phyloP scores from a whole-genome alignment of 1,140 invertebrate species.

The Drosophila bifasciata region DNA sequence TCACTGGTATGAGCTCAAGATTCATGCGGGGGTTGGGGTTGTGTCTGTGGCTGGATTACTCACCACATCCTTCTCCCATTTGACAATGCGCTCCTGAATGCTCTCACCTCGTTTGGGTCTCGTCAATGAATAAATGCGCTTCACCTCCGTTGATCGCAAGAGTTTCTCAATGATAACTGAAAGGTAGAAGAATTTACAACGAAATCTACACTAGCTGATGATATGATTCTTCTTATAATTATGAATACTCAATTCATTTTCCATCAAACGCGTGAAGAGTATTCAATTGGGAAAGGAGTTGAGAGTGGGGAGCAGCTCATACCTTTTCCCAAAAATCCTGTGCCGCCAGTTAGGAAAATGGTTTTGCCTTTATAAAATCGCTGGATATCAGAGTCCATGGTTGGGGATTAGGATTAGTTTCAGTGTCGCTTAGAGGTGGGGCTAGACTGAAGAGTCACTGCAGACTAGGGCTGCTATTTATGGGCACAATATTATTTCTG shows the following conservation, averaged over 20 bases:
- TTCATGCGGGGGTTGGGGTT: neutral
- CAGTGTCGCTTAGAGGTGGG: no score
- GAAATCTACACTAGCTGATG: no score
- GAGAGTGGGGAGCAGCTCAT: no score
- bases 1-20: no score
- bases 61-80: constrained; percentile 84
- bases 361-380: constrained; percentile 86
- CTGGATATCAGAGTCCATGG: constrained; percentile 81
- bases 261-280: no score
- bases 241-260: no score
- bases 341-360: constrained; percentile 88
- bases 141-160: constrained; percentile 89
- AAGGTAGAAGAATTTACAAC: constrained; percentile 3
- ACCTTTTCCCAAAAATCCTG: constrained; percentile 91
- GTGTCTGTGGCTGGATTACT: constrained; percentile 13
- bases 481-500: neutral
- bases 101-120: constrained; percentile 90
- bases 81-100: constrained; percentile 87
- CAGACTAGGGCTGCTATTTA: constrained; percentile 18
- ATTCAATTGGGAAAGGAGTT: no score
- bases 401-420: neutral
- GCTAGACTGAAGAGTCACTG: constrained; percentile 10
- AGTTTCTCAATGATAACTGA: constrained; percentile 91
- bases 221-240: no score
- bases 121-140: constrained; percentile 90